Evolutionary conservation across 2,113 vertebrate genomes (phyloP), one percentile per base, ranked within the genome.

Genomic region (Microtus ochrogaster): DNA sequence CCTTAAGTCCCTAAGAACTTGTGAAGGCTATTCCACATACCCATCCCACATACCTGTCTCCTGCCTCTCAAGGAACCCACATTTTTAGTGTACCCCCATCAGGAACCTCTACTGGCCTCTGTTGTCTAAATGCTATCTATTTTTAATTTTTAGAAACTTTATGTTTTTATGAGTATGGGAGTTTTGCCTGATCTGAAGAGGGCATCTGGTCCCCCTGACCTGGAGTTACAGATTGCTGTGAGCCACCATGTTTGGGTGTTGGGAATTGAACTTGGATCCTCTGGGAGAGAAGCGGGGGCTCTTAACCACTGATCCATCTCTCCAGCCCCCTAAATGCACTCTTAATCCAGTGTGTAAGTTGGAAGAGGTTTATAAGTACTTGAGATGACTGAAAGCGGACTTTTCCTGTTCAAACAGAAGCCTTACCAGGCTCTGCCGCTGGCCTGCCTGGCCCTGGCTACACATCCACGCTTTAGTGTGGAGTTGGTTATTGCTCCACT

Each of bases 311-410:
- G 3, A 55, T 49, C 77, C 76, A 72, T 66, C 78, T 52, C 77
- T 72, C 68, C 16, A 70, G 16, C 16, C 68, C 2, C 33, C 68
- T 70, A 70, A 70, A n/a, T 70, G n/a, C 39, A 47, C 41, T 74
- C 36, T 30, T 70, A 4, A 13, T 26, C 81, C 68, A 70, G 1
- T 19, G 49, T 68, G 33, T 13, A 5, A 83, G 26, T 19, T 58
- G 66, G 21, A 84, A 79, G 14, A 92, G 82, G 47, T 33, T 41
- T 39, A 74, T 85, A 73, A 94, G 92, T 90, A 94, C 94, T 55
- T 92, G 70, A 94, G 19, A 39, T 36, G 44, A 33, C 78, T 90
- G 63, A 95, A 65, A 39, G 65, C 76, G 79, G 28, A 11, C 66
- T 81, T 73, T 88, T 52, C 11, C 70, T 68, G 30, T 61, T 55